Evolutionary conservation across 1,140 invertebrate genomes (phyloP).

Genomic region (Philaenus spumarius): DNA sequence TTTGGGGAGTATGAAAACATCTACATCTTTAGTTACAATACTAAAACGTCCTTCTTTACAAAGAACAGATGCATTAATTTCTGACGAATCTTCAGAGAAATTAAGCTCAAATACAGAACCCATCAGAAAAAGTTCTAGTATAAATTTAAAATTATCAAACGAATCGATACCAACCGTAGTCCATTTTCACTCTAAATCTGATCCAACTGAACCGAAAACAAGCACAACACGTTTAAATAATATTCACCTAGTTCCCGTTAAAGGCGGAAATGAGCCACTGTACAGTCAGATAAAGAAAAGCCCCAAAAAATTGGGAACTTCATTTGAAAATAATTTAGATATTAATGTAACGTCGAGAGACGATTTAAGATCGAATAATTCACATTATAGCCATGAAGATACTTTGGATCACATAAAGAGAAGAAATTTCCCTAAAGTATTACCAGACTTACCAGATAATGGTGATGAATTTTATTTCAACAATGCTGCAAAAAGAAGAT

Average conservation of each 20-base stretch:
- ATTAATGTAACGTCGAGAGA: conserved; percentile 64
- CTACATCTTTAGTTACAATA: conserved; percentile 11
- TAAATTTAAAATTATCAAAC: conserved; percentile 11
- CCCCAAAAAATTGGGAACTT: conserved; percentile 26
- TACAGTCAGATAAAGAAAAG: conserved; percentile 30
- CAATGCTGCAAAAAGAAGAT: conserved; percentile 21
- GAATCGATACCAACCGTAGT: conserved; percentile 36
- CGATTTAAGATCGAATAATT: conserved; percentile 31
- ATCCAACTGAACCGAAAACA: conserved; percentile 40
- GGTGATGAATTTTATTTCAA: conserved; percentile 29
- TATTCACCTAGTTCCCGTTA: conserved; percentile 11
- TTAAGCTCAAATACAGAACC: not conserved
- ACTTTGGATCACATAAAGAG: conserved; percentile 62
- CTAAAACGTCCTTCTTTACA: conserved; percentile 19
- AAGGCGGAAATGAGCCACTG: conserved; percentile 34
- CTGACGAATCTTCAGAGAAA: conserved; percentile 13
- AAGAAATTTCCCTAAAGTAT: conserved; percentile 72
- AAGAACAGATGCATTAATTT: conserved; percentile 21
- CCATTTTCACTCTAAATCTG: conserved; percentile 66
- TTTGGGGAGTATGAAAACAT: conserved; percentile 1
- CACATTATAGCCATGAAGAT: conserved; percentile 54
- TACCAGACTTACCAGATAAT: conserved; percentile 58
- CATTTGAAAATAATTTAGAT: conserved; percentile 37
- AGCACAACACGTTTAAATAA: conserved; percentile 11
- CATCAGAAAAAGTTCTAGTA: conserved; percentile 9